Conservation (phyloP, 92 coral and sea anemone species). For the Muricea muricata region DNA sequence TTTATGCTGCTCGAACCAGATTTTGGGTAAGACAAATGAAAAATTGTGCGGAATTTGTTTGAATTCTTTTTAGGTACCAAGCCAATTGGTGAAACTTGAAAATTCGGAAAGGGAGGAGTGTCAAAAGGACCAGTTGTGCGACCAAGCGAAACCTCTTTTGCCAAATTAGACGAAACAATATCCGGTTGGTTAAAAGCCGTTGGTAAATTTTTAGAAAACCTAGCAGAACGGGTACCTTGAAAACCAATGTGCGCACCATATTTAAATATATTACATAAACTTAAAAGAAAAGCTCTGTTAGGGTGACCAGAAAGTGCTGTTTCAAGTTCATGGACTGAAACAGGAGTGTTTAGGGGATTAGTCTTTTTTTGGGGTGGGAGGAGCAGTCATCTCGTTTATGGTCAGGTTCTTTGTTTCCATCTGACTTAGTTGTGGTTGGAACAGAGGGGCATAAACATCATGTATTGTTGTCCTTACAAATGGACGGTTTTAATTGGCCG, state of each 20-base stretch:
- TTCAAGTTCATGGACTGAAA: slow-evolving; percentile 28
- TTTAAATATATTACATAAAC: not conserved
- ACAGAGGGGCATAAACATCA: slow-evolving; percentile 28
- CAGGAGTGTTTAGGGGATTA: slow-evolving; percentile 44
- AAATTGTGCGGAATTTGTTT: too few species aligned
- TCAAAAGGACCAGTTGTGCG: slow-evolving; percentile 21
- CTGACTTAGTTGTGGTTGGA: not conserved
- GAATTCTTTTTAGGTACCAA: too few species aligned
- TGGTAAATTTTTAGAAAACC: slow-evolving; percentile 44
- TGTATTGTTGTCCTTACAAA: too few species aligned
- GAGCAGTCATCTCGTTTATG: too few species aligned
- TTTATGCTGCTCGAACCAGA: too few species aligned
- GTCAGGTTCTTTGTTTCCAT: too few species aligned
- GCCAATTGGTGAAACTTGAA: too few species aligned
- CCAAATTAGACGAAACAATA: slow-evolving; percentile 36
- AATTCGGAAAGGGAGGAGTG: too few species aligned
- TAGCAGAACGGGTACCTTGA: slow-evolving; percentile 20
- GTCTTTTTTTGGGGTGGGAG: not conserved
- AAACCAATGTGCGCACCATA: slow-evolving; percentile 40
- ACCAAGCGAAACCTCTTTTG: slow-evolving; percentile 40
- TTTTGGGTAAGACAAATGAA: too few species aligned
- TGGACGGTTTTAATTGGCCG: too few species aligned
- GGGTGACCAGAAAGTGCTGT: slow-evolving; percentile 32
- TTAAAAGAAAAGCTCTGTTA: slow-evolving; percentile 7
- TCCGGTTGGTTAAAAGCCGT: slow-evolving; percentile 34